phyloP scores from a whole-genome alignment of 1,140 invertebrate species.

The Cecropterus lyciades region DNA sequence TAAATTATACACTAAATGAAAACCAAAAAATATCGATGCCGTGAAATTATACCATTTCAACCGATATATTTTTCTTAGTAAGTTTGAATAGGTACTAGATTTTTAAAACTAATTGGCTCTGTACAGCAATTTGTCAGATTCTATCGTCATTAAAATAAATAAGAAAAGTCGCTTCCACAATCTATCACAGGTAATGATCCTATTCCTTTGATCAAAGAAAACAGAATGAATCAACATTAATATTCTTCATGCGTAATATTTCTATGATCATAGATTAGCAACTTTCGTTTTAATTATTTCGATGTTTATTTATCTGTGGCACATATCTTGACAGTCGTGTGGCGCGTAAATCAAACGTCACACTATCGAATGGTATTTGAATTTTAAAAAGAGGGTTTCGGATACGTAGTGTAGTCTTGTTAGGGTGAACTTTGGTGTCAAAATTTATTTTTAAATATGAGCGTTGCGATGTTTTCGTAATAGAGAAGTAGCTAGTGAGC shows the following conservation, averaged over 20 bases:
- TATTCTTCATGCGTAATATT: slow-evolving; percentile 20
- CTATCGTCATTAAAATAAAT: slow-evolving; percentile 3
- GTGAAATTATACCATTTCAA: too few relatives aligned
- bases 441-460: slow-evolving; percentile 22
- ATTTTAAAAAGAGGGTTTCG: slow-evolving; percentile 45
- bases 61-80: neutral
- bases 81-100: neutral
- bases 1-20: too few relatives aligned
- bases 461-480: slow-evolving; percentile 9
- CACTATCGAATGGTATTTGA: slow-evolving; percentile 27
- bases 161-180: neutral
- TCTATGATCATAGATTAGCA: slow-evolving; percentile 23
- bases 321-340: slow-evolving; percentile 31
- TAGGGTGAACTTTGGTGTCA: neutral
- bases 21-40: too few relatives aligned
- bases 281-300: slow-evolving; percentile 29
- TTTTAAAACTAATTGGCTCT: neutral
- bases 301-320: slow-evolving; percentile 29
- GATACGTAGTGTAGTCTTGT: slow-evolving; percentile 60
- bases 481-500: too few relatives aligned
- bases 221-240: slow-evolving; percentile 7
- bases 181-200: slow-evolving; percentile 9
- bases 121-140: slow-evolving; percentile 11
- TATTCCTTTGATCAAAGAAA: slow-evolving; percentile 17
- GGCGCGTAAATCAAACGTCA: slow-evolving; percentile 33